Evolutionary conservation across 2,797 vertebrate genomes (phyloP).

Genomic region (Harpagifer antarcticus): DNA sequence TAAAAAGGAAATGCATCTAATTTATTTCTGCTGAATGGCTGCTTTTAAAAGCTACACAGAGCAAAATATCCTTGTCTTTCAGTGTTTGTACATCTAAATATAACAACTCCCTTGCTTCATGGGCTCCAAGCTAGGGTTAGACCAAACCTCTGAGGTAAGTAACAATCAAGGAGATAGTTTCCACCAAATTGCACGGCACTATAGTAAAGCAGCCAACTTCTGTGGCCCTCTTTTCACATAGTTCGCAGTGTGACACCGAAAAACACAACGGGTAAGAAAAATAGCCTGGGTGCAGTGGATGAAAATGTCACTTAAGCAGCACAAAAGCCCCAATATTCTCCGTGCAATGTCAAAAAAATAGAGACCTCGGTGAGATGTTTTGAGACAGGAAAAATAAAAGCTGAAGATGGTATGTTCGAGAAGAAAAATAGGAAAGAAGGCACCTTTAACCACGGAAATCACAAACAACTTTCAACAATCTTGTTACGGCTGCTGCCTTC

Average conservation of each 20-base stretch:
- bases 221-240: constrained; percentile 22
- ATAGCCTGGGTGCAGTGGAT: constrained; percentile 9
- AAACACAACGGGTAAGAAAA: constrained; percentile 51
- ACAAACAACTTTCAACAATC: not conserved
- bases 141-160: constrained; percentile 13
- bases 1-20: not conserved
- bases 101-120: not conserved
- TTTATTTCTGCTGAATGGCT: not conserved
- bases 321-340: constrained; percentile 31
- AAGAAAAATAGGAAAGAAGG: not conserved
- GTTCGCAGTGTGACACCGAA: constrained; percentile 17
- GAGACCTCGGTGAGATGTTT: constrained; percentile 24
- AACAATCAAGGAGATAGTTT: constrained; percentile 37
- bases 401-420: not conserved
- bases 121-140: constrained; percentile 6
- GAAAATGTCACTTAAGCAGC: constrained; percentile 42
- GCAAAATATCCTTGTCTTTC: not conserved
- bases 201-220: constrained; percentile 36
- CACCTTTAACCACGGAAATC: not conserved
- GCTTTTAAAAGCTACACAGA: not conserved
- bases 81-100: not conserved
- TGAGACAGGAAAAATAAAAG: constrained; percentile 25
- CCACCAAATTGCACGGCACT: constrained; percentile 39
- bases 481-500: too few species aligned
- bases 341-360: constrained; percentile 31